Evolutionary conservation across 2,797 vertebrate species (phyloP), one percentile per base, ranked within the genome.

Genomic region (Trachurus trachurus): DNA sequence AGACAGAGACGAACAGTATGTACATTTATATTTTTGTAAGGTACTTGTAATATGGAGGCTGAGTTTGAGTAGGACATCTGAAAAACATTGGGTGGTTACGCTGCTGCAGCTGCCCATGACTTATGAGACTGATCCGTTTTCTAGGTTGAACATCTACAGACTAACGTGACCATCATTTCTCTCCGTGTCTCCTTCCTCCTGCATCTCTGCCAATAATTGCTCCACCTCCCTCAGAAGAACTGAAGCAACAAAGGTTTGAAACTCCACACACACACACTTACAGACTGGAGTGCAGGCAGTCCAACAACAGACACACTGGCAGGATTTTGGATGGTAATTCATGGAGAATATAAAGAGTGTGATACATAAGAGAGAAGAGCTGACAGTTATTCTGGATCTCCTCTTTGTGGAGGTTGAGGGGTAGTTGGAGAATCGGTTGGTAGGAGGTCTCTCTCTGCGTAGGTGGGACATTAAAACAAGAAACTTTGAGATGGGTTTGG

Each of bases 261-360:
- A 60, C 39, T 17, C 44, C 37, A 47, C 2, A 44, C 10, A 22
- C 11, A 50, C 9, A 11, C n/a, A 50, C 2, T 26, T 26, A 15
- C 1, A 0, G 1, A 47, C 17, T 4, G 19, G 29, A 40, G 2
- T 13, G 44, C 47, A 22, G 40, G 15, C 7, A 54, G 6, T n/a
- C 5, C 22, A 56, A 11, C 22, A 56, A 11, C 47, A 54, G 64
- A 52, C 11, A 17, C 21, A 3, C 49, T 31, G 47, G 54, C 40
- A 37, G 42, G 5, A 50, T 71, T 26, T 56, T 44, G 6, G 17
- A 75, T 71, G 22, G 31, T 34, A 47, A 29, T 66, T 57, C 19
- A 59, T 19, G 6, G 16, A 50, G 17, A 31, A 29, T 45, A 29
- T 39, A 6, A 7, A 47, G 16, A 47, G 45, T 49, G 5, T 49